Base-by-base conservation (phyloP, 2,888 invertebrate species). In the Melanargia galathea region DNA sequence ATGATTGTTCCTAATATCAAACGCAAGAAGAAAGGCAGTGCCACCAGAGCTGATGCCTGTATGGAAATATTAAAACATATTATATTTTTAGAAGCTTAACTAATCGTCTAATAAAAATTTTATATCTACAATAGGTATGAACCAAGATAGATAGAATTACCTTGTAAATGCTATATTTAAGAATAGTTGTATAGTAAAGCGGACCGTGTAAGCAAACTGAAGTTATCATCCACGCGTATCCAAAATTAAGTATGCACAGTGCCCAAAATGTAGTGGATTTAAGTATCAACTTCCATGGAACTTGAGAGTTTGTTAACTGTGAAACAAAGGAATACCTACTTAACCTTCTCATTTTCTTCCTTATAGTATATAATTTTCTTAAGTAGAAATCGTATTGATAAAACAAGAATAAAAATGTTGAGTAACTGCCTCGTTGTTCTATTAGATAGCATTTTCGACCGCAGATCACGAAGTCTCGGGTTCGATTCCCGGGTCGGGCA, bases 151-250 rank as follows among this genome's bases (percentile, higher is more conserved):
- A n/a, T n/a, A n/a, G n/a, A n/a, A n/a, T n/a, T 69, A 91, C 90
- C 62, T 76, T 77, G 62, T 87, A 87, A 68, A 90, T 80, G 56
- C 77, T 80, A 62, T 83, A 88, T 52, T 75, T 70, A 24, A 78
- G 73, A 11, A 88, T 80, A 62, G 76, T 78, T 1, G 81, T 79
- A 59, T 90, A 91, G 61, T 78, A 91, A 11, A 90, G 70, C 2
- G 90, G 88, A 20, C 90, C 90, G 60, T 90, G 82, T 49, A 86
- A 76, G 57, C 89, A 86, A 13, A 91, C 30, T 0, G 90, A 75
- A 60, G 86, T 84, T 20, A 90, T 88, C 78, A 90, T 87, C 90
- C 90, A 91, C n/a, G 88, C 76, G 62, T 90, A 91, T 43, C 90
- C 90, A 70, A 87, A 90, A 68, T 90, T 90, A 38, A 91, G 73